These are phyloP conservation scores for Alauda arvensis DNA, from an alignment of 2,797 vertebrate species.

Conservation along the genomic window DNA sequence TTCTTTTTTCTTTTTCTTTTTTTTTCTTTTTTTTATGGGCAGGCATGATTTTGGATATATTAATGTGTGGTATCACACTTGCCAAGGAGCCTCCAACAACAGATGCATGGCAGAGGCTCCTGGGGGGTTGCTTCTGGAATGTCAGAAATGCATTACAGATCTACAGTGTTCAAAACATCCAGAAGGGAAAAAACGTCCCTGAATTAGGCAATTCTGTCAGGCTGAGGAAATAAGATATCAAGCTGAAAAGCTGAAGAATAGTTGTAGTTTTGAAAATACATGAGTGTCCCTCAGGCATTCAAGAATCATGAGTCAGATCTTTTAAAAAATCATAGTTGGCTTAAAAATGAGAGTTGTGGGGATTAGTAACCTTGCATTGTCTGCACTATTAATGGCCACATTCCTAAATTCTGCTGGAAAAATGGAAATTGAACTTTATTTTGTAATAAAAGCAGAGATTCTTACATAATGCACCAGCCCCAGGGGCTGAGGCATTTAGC, in stretches of 20 bases:
- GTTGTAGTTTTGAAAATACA: slow-evolving; percentile 18
- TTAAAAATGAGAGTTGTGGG: neutral
- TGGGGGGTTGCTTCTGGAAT: neutral
- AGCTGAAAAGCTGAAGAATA: neutral
- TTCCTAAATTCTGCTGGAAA: slow-evolving; percentile 14
- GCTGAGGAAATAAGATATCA: slow-evolving; percentile 13
- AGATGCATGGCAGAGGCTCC: neutral
- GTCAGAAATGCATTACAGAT: neutral
- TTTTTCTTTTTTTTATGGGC: neutral
- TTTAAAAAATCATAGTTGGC: neutral
- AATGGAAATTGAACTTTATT: neutral
- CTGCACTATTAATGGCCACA: neutral
- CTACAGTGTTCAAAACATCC: neutral
- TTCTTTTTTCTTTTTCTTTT: no score
- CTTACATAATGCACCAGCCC: neutral
- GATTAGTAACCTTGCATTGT: neutral
- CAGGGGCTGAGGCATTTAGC: neutral
- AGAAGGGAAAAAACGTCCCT: neutral
- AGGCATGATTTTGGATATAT: neutral
- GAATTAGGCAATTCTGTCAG: slow-evolving; percentile 22
- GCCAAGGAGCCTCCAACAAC: neutral
- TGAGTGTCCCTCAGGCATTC: neutral
- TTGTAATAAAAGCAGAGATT: neutral
- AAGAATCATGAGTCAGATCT: slow-evolving; percentile 4
- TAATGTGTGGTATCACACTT: neutral